Evolutionary conservation across 2,113 vertebrate genomes (phyloP).

Genomic region (Hippolais icterina): DNA sequence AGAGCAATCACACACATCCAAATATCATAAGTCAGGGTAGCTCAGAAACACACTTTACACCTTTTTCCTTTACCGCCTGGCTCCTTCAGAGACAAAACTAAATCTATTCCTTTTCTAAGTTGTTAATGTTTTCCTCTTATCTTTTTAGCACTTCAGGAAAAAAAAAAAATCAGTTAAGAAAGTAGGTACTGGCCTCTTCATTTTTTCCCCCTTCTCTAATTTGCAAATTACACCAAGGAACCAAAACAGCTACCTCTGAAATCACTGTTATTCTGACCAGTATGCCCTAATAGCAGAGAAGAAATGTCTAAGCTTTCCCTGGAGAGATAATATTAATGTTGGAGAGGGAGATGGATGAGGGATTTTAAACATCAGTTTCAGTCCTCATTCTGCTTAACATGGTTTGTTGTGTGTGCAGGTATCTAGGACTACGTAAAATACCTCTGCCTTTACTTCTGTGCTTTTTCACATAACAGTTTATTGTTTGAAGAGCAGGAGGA

Average conservation of each 20-base stretch:
- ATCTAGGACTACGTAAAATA: neutral
- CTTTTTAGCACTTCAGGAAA: neutral
- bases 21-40: neutral
- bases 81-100: neutral
- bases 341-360: neutral
- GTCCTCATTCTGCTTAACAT: neutral
- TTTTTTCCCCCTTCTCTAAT: rapidly evolving
- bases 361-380: neutral
- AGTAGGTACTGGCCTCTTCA: neutral
- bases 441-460: neutral
- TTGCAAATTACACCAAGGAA: neutral
- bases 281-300: neutral
- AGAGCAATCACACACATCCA: neutral
- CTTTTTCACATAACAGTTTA: neutral
- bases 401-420: neutral
- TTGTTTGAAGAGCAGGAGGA: neutral
- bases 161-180: neutral
- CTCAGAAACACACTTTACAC: neutral
- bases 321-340: neutral
- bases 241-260: neutral
- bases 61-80: neutral
- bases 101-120: neutral
- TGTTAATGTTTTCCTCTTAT: neutral
- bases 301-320: neutral
- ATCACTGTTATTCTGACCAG: neutral